Evolutionary conservation across 1,140 invertebrate genomes (phyloP), one percentile per base, ranked within the genome.

Genomic region (Drosophila aff.): DNA sequence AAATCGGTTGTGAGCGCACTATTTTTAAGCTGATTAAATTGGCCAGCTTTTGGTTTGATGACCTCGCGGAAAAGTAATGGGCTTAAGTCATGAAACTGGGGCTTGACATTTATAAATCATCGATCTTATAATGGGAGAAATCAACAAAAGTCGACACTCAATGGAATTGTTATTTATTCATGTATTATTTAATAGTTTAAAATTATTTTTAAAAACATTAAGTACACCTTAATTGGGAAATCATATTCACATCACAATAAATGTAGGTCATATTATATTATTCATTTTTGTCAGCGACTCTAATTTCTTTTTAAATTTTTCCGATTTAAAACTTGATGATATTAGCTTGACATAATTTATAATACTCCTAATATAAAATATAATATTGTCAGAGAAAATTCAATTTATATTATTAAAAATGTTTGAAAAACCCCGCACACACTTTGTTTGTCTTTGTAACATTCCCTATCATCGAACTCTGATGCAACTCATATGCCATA

Each of bases 11-110:
- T 63, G 49, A 59, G 59, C 46, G 18, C 57, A 57, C 36, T 36
- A 31, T 58, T 38, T 59, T 50, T 87, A 90, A 89, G 81, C 84
- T 72, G 60, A 81, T 89, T 89, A 90, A 82, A 68, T 81, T 82
- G 49, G 49, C 49, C 58, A 60, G 78, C 58, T 76, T 72, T 79
- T 41, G 78, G 85, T 90, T 79, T 85, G 65, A 81, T 76, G 85
- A 90, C 85, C 85, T 90, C 75, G 75, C 65, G 63, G 40, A 38
- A 18, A 44, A 52, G 53, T 46, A 66, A 83, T 62, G 43, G 9
- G 9, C 50, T 68, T 43, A 72, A 53, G 18, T 57, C 55, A 50
- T 41, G 52, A 66, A 83, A 43, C 65, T 72, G 59, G 53, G 71
- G 79, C 53, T 64, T 60, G 40, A 57, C 55, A 62, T 65, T 71